These are phyloP conservation scores for Periophthalmodon schlosseri DNA, from an alignment of 2,113 vertebrate genomes.

Conservation along the genomic window DNA sequence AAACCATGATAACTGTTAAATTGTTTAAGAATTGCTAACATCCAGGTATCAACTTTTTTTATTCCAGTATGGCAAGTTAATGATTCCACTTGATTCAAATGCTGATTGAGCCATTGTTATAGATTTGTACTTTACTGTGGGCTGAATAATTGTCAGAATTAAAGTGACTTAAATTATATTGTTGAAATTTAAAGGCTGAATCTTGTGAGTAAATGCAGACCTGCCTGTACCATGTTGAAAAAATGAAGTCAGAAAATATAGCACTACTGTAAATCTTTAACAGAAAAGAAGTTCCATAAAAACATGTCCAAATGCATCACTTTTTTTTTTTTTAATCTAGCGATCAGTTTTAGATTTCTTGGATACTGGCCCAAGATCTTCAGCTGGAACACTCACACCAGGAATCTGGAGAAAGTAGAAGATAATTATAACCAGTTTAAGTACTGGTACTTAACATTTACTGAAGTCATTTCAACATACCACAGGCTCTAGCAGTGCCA, in stretches of 20 bases:
- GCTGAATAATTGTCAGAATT: constrained; percentile 31
- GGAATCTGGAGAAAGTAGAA: constrained; percentile 75
- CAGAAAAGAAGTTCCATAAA: neutral
- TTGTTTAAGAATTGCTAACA: neutral
- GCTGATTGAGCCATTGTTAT: constrained; percentile 42
- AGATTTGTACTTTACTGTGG: constrained; percentile 3
- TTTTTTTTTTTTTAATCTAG: constrained; percentile 59
- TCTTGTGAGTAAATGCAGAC: neutral
- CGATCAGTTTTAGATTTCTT: constrained; percentile 85
- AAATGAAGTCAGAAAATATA: neutral
- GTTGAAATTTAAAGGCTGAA: neutral
- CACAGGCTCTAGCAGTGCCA: constrained; percentile 90
- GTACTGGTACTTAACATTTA: neutral
- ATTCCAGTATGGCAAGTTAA: constrained; percentile 31
- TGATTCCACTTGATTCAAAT: constrained; percentile 46
- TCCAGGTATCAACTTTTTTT: constrained; percentile 24
- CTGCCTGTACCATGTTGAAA: neutral
- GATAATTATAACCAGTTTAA: neutral
- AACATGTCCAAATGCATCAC: neutral
- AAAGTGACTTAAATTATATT: constrained; percentile 29
- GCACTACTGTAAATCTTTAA: neutral
- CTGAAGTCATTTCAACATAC: constrained; percentile 69
- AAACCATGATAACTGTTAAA: neutral
- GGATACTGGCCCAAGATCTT: constrained; percentile 75
- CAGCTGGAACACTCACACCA: constrained; percentile 70